A percentile compares a stretch with the other conserved stretches of the same genome.
These are phyloP conservation scores for Chaetophractus vellerosus DNA, from an alignment of 2,797 vertebrate species.

Conservation along the genomic window DNA sequence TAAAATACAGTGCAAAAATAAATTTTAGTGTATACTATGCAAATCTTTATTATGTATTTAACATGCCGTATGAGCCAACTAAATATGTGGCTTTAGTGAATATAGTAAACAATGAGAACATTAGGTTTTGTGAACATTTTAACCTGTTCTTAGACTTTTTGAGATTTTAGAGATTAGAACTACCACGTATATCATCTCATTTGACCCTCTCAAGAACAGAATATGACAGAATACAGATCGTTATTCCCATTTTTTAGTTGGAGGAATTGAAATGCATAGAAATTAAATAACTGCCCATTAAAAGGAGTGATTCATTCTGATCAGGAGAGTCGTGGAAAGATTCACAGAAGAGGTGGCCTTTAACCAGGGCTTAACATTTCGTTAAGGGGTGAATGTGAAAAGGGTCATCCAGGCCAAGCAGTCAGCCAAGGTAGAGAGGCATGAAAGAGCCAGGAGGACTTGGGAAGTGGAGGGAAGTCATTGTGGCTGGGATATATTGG, in stretches of 20 bases:
- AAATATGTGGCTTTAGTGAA: not conserved
- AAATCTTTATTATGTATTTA: constrained; percentile 9
- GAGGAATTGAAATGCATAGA: constrained; percentile 9
- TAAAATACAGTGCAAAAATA: constrained; percentile 70
- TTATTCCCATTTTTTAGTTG: not conserved
- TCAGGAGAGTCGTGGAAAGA: not conserved
- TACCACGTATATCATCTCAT: not conserved
- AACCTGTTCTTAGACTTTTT: constrained; percentile 48
- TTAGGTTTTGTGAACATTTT: constrained; percentile 10
- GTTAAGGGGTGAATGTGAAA: not conserved
- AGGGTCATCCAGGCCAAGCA: not conserved
- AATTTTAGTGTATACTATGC: constrained; percentile 1
- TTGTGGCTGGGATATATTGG: accelerated
- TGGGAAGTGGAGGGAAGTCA: not conserved
- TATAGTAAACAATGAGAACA: constrained; percentile 51
- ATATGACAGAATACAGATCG: constrained; percentile 4
- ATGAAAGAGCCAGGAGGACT: not conserved
- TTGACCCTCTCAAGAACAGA: constrained; percentile 43
- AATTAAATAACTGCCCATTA: constrained; percentile 17
- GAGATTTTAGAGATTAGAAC: constrained; percentile 6
- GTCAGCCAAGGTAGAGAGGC: not conserved
- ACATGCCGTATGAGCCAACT: constrained; percentile 17
- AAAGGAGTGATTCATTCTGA: not conserved
- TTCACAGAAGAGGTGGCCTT: not conserved
- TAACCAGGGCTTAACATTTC: not conserved